These are phyloP conservation scores for Gari tellinella DNA, from an alignment of 2,888 invertebrate genomes.

Conservation along the genomic window DNA sequence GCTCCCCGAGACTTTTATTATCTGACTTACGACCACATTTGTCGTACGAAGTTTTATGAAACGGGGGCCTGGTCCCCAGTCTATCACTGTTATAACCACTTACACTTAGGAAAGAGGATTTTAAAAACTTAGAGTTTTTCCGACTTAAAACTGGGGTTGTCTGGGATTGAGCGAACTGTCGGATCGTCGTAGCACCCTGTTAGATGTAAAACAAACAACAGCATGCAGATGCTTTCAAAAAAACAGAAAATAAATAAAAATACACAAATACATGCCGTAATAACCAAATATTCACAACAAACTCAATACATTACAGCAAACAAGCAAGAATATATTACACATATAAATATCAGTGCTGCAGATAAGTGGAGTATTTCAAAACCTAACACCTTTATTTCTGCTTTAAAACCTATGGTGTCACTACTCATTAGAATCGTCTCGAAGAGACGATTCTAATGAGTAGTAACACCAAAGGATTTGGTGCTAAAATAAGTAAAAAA, in stretches of 20 bases:
- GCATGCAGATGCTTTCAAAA: constrained; percentile 59
- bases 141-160: constrained; percentile 79
- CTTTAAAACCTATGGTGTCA: too few species aligned
- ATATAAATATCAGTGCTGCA: too few species aligned
- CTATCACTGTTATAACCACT: constrained; percentile 65
- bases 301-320: neutral
- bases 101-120: constrained; percentile 78
- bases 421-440: too few species aligned
- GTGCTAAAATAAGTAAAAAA: too few species aligned
- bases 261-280: constrained; percentile 15
- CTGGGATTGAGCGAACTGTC: constrained; percentile 73
- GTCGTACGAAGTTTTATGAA: too few species aligned
- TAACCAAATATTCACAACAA: constrained; percentile 6
- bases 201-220: constrained; percentile 60
- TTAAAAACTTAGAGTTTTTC: constrained; percentile 81
- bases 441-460: too few species aligned
- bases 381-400: too few species aligned
- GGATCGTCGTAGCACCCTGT: constrained; percentile 77
- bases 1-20: too few species aligned
- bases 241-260: constrained; percentile 24
- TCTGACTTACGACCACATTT: too few species aligned
- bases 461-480: too few species aligned
- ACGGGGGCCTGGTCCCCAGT: neutral
- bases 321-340: too few species aligned
- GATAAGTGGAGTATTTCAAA: too few species aligned